Evolutionary conservation across 2,888 invertebrate species (phyloP).

Genomic region (Schrankia costaestrigalis): DNA sequence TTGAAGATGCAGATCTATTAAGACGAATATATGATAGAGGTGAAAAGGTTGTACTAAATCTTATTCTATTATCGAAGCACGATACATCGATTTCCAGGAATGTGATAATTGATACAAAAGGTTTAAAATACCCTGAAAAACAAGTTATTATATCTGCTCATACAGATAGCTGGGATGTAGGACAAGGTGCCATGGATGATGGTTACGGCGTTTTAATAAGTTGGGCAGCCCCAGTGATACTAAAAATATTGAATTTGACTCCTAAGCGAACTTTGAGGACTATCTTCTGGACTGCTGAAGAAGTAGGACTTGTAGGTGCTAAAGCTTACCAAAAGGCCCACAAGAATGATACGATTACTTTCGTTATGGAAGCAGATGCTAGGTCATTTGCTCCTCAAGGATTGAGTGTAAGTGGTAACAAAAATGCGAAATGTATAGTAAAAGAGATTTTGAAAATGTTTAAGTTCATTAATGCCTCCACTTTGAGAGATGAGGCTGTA

Average conservation of each 20-base stretch:
- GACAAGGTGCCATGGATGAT: slow-evolving; percentile 93
- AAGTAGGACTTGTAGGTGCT: slow-evolving; percentile 86
- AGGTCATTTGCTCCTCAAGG: slow-evolving; percentile 90
- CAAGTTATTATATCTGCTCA: slow-evolving; percentile 90
- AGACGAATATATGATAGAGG: slow-evolving; percentile 82
- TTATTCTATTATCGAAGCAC: slow-evolving; percentile 84
- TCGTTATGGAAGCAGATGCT: slow-evolving; percentile 91
- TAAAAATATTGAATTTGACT: slow-evolving; percentile 82
- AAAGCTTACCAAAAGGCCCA: slow-evolving; percentile 83
- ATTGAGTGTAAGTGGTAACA: slow-evolving; percentile 83
- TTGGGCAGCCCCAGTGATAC: slow-evolving; percentile 85
- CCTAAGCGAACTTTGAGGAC: slow-evolving; percentile 87
- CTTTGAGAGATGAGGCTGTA: slow-evolving; percentile 74
- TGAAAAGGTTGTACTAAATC: slow-evolving; percentile 64
- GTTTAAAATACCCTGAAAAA: slow-evolving; percentile 62
- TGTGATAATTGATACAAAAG: slow-evolving; percentile 85
- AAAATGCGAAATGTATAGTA: slow-evolving; percentile 83
- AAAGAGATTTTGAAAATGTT: slow-evolving; percentile 85
- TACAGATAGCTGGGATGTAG: slow-evolving; percentile 93
- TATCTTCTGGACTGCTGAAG: slow-evolving; percentile 91
- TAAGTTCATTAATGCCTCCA: slow-evolving; percentile 84
- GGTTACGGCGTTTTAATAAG: slow-evolving; percentile 90
- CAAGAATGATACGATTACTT: slow-evolving; percentile 82
- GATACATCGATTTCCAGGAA: slow-evolving; percentile 84
- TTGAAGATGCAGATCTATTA: slow-evolving; percentile 89